These are phyloP conservation scores for Bathynomus jamesi DNA, from an alignment of 1,140 invertebrate genomes.

Conservation along the genomic window DNA sequence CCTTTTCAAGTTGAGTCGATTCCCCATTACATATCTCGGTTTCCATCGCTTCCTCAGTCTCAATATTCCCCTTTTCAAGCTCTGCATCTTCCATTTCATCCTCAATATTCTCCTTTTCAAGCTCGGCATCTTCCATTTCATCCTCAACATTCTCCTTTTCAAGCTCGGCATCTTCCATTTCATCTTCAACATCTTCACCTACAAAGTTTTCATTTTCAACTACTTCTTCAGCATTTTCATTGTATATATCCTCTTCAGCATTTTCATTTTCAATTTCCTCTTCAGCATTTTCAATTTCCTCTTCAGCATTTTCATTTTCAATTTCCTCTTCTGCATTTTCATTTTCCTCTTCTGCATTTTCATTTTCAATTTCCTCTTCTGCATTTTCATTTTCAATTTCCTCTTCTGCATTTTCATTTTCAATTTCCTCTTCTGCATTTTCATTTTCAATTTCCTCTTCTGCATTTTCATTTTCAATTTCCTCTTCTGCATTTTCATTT, in stretches of 20 bases:
- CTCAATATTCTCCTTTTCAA: neutral
- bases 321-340: neutral
- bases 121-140: neutral
- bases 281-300: neutral
- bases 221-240: neutral
- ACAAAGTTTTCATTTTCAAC: neutral
- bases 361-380: neutral
- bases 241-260: neutral
- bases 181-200: neutral
- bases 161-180: too few relatives aligned
- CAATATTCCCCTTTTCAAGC: conserved; percentile 1
- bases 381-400: neutral
- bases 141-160: neutral
- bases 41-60: too few relatives aligned
- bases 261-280: neutral
- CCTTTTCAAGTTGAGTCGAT: too few relatives aligned
- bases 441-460: neutral
- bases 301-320: neutral
- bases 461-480: neutral
- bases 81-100: neutral
- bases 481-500: neutral
- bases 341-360: neutral
- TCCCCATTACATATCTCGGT: too few relatives aligned
- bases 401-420: neutral
- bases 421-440: neutral